Base-by-base conservation (phyloP, 2,797 vertebrate species). In the Tenualosa thibaudeaui region DNA sequence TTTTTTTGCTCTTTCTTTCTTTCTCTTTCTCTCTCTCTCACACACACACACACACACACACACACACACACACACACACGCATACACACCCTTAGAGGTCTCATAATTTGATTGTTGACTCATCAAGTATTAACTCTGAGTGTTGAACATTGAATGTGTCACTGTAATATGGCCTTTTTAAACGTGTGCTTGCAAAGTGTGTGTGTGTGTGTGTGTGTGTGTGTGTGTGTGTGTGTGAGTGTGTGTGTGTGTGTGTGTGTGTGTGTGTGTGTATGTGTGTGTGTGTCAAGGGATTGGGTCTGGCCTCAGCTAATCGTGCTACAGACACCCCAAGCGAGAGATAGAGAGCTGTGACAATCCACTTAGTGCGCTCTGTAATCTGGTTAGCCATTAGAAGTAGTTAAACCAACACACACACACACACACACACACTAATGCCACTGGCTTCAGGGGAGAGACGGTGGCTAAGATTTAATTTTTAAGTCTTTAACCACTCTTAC, bases 351-450 rank as follows among this genome's bases (percentile, higher is more conserved):
- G 97, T 98, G 97, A 96, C 97, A 99, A 99, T 99, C 98, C 97
- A 96, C 95, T 99, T 99, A 98, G 95, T 93, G 94, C 92, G 95
- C 96, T 96, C 97, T 99, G 97, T 99, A 99, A 99, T 98, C 98
- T 98, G 96, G 98, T 99, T 98, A 98, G 96, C 96, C 96, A 96
- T 94, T 97, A 96, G 95, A 95, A 96, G 96, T 94, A 96, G 97
- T 96, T 95, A 91, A 93, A 95, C 94, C 94, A 95, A 94, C 89
- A 90, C 90, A 89, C 91, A 93, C 90, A 92, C 92, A 90, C 91
- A 88, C 90, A 50, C 40, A 56, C 51, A 68, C 40, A 56, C 43
- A 24, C 78, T 12, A 46, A 46, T 31, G 8, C 51, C 58, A n/a
- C n/a, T n/a, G 58, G 58, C 58, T 58, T 58, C 56, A 58, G 56